Percentiles rank a stretch among this genome's conserved stretches.
Evolutionary conservation across 1,140 invertebrate species (phyloP).

Genomic region (Drosophila teissieri): DNA sequence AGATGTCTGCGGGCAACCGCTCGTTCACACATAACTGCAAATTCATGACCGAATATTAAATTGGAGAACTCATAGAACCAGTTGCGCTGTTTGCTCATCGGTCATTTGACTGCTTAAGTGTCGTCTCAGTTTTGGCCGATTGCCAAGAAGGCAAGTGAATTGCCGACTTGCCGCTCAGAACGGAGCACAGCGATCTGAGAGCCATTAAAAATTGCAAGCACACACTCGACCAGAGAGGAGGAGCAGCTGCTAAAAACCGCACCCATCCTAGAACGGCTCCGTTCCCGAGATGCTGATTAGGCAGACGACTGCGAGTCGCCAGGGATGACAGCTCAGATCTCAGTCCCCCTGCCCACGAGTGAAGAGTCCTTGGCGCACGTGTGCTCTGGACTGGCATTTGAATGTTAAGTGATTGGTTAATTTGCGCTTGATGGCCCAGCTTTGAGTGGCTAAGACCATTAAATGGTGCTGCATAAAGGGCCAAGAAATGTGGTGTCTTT

Average conservation of each 20-base stretch:
- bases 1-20: conserved; percentile 22
- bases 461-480: conserved; percentile 5
- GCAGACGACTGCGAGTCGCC: conserved; percentile 47
- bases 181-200: conserved; percentile 35
- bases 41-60: conserved; percentile 78
- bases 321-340: conserved; percentile 42
- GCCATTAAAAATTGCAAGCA: conserved; percentile 57
- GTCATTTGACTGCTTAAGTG: conserved; percentile 62
- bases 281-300: conserved; percentile 56
- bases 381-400: conserved; percentile 55
- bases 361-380: conserved; percentile 30
- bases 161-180: conserved; percentile 11
- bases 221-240: conserved; percentile 2
- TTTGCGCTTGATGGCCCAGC: conserved; percentile 39
- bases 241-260: background rate
- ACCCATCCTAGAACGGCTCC: background rate
- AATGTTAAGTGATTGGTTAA: conserved; percentile 80
- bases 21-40: conserved; percentile 75
- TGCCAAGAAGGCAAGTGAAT: conserved; percentile 38
- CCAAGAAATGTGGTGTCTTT: background rate
- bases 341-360: conserved; percentile 5
- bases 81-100: conserved; percentile 60
- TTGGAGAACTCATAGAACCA: conserved; percentile 54
- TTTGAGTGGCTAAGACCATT: conserved; percentile 12
- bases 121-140: conserved; percentile 47